Evolutionary conservation across 2,113 vertebrate species (phyloP).

Genomic region (Pangasianodon hypophthalmus): DNA sequence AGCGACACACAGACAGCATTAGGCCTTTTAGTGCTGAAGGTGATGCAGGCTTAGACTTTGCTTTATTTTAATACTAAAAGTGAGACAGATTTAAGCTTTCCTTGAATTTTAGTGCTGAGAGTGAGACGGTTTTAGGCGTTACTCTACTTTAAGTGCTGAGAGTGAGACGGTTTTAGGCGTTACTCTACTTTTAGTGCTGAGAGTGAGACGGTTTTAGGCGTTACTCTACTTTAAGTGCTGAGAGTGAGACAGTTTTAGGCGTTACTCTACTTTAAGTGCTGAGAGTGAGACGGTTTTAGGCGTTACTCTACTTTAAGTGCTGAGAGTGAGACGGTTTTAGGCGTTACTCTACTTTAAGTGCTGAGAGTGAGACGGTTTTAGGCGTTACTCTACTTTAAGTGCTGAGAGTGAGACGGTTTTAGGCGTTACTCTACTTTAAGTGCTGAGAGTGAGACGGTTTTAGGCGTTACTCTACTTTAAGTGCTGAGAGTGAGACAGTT

Average conservation of each 20-base stretch:
- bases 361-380: background rate
- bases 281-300: background rate
- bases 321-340: background rate
- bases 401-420: background rate
- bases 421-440: background rate
- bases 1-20: background rate
- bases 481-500: background rate
- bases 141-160: background rate
- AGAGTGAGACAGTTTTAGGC: background rate
- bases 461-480: background rate
- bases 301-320: background rate
- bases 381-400: background rate
- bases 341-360: background rate
- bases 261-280: background rate
- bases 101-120: background rate
- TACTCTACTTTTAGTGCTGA: background rate
- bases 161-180: background rate
- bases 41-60: background rate
- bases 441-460: background rate
- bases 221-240: background rate
- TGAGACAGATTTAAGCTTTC: background rate
- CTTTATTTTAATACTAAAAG: background rate
- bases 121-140: background rate
- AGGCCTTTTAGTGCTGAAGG: background rate
- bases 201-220: background rate